A percentile compares a stretch with the other conserved stretches of the same genome.
Evolutionary conservation across 2,888 invertebrate species (phyloP).

Genomic region (Tupiocoris notatus): DNA sequence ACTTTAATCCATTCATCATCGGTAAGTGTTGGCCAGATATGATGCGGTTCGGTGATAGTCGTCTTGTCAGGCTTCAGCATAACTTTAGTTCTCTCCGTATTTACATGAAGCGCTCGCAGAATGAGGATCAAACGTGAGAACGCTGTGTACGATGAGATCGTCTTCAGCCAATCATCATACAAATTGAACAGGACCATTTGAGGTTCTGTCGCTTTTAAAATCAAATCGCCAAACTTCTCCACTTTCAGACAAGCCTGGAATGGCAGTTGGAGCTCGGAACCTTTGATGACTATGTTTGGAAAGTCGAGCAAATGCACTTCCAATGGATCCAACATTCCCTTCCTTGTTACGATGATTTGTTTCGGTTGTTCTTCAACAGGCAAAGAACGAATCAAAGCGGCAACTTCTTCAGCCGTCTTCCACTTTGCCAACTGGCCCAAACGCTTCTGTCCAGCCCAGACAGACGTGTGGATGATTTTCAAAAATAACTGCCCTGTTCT

Average conservation of each 20-base stretch:
- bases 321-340: slow-evolving; percentile 99
- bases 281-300: slow-evolving; percentile 99
- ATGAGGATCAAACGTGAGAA: slow-evolving; percentile 82
- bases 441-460: slow-evolving; percentile 99
- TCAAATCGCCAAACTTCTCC: slow-evolving; percentile 98
- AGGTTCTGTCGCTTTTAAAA: slow-evolving; percentile 97
- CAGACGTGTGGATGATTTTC: slow-evolving; percentile 99
- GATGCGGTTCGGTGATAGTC: slow-evolving; percentile 97
- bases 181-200: slow-evolving; percentile 99
- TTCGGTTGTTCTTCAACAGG: slow-evolving; percentile 99
- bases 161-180: slow-evolving; percentile 99
- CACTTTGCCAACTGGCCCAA: slow-evolving; percentile 98
- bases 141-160: slow-evolving; percentile 93
- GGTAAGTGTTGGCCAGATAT: slow-evolving; percentile 97
- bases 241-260: slow-evolving; percentile 99
- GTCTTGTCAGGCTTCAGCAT: slow-evolving; percentile 98
- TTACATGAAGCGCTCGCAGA: slow-evolving; percentile 93
- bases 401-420: slow-evolving; percentile 99
- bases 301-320: slow-evolving; percentile 99
- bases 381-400: slow-evolving; percentile 95
- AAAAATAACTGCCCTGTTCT: slow-evolving; percentile 97
- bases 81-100: slow-evolving; percentile 98
- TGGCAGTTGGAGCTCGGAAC: slow-evolving; percentile 95
- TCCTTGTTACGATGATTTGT: slow-evolving; percentile 98
- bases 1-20: slow-evolving; percentile 99